Percentiles rank a stretch among this genome's conserved stretches.
Conservation (phyloP, 1,140 invertebrate species). For the Heliconius hermathena region DNA sequence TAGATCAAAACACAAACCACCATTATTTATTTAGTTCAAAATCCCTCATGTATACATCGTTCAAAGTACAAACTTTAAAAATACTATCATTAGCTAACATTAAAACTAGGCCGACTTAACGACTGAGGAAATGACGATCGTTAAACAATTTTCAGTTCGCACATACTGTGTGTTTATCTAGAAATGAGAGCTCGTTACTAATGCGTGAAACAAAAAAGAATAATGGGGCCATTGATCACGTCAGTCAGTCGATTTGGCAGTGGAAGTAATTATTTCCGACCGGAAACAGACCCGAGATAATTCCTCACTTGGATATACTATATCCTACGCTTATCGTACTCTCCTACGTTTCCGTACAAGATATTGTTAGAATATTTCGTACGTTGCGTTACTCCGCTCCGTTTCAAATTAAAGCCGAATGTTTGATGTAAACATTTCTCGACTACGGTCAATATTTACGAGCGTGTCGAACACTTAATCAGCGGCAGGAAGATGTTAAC, state of each 20-base stretch:
- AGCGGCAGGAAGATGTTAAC: slow-evolving; percentile 65
- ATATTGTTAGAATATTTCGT: slow-evolving; percentile 34
- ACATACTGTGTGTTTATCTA: slow-evolving; percentile 40
- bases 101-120: slow-evolving; percentile 42
- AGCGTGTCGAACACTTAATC: slow-evolving; percentile 62
- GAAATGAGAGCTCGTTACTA: slow-evolving; percentile 42
- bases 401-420: slow-evolving; percentile 50
- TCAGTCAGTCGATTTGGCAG: slow-evolving; percentile 35
- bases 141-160: slow-evolving; percentile 55
- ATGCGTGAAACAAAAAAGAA: slow-evolving; percentile 49
- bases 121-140: slow-evolving; percentile 55
- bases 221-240: slow-evolving; percentile 59
- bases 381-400: slow-evolving; percentile 23
- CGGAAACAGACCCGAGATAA: slow-evolving; percentile 57
- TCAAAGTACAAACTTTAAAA: background rate
- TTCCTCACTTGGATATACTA: background rate
- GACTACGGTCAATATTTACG: slow-evolving; percentile 59
- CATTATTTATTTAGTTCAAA: no score
- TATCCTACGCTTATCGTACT: background rate
- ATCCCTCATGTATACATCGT: background rate
- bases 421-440: slow-evolving; percentile 52
- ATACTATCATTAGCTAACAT: slow-evolving; percentile 32
- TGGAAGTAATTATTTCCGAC: slow-evolving; percentile 51
- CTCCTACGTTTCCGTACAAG: slow-evolving; percentile 26
- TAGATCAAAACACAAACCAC: no score